A percentile compares a stretch with the other conserved stretches of the same genome.
Conservation (phyloP, 2,888 invertebrate genomes). For the Microchrysa polita region DNA sequence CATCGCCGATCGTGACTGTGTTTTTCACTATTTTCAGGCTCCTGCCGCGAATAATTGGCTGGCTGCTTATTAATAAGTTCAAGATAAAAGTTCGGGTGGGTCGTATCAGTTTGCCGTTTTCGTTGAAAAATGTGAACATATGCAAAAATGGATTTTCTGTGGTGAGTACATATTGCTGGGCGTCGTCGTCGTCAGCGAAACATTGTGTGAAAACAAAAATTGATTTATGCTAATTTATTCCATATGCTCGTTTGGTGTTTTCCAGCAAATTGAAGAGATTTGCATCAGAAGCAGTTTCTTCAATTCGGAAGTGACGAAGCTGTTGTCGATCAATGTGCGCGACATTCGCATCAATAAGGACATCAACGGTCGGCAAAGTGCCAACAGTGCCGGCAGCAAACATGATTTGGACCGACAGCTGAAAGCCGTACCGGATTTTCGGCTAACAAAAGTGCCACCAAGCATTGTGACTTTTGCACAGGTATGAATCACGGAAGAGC, state of each 20-base stretch:
- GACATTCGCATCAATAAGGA: slow-evolving; percentile 85
- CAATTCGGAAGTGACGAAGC: slow-evolving; percentile 86
- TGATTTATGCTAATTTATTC: slow-evolving; percentile 51
- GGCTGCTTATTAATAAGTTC: slow-evolving; percentile 82
- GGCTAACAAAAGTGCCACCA: slow-evolving; percentile 79
- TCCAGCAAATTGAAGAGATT: slow-evolving; percentile 85
- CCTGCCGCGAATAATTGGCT: slow-evolving; percentile 79
- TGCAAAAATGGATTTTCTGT: slow-evolving; percentile 81
- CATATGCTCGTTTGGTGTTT: slow-evolving; percentile 48
- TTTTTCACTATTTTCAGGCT: slow-evolving; percentile 72
- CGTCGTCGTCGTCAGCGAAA: background rate
- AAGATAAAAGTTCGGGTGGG: slow-evolving; percentile 83
- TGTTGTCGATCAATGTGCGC: slow-evolving; percentile 82
- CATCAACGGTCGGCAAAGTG: slow-evolving; percentile 66
- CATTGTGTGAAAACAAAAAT: slow-evolving; percentile 6
- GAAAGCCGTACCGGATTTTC: slow-evolving; percentile 71
- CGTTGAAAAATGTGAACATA: slow-evolving; percentile 82
- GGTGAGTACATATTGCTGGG: slow-evolving; percentile 68
- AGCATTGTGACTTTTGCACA: slow-evolving; percentile 85
- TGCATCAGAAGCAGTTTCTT: slow-evolving; percentile 87
- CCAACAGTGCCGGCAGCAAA: slow-evolving; percentile 18
- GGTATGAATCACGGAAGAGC: slow-evolving; percentile 64
- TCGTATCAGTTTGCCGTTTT: slow-evolving; percentile 81
- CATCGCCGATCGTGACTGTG: too few relatives aligned
- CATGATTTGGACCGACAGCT: slow-evolving; percentile 41